phyloP scores from a whole-genome alignment of 1,140 invertebrate genomes.

The Cataglyphis hispanica region DNA sequence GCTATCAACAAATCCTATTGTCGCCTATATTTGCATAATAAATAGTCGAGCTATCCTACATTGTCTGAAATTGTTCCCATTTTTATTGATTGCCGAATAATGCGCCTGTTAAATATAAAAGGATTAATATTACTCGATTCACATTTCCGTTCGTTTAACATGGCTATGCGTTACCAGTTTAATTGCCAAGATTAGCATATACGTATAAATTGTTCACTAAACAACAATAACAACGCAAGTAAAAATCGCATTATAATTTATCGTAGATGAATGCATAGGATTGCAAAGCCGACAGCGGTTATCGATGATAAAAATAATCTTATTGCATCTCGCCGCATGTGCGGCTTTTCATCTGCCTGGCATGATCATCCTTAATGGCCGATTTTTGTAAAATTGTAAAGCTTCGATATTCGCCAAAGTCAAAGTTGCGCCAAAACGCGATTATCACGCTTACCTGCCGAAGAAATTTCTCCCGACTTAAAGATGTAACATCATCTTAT shows the following conservation, averaged over 20 bases:
- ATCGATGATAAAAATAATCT: not conserved
- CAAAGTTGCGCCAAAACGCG: constrained; percentile 40
- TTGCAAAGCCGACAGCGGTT: not conserved
- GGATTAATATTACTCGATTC: constrained; percentile 44
- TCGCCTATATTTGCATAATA: not conserved
- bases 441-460: constrained; percentile 49
- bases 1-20: too few relatives aligned
- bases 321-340: not conserved
- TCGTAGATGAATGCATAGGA: not conserved
- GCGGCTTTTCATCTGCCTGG: not conserved
- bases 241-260: constrained; percentile 24
- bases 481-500: constrained; percentile 38
- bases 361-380: constrained; percentile 40
- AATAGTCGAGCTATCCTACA: not conserved
- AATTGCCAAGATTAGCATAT: not conserved
- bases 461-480: constrained; percentile 11
- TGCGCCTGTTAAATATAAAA: constrained; percentile 19
- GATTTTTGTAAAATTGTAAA: constrained; percentile 36
- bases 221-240: not conserved
- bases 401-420: constrained; percentile 2
- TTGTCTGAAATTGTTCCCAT: constrained; percentile 14
- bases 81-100: constrained; percentile 32
- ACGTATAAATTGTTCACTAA: constrained; percentile 1
- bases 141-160: constrained; percentile 27
- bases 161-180: constrained; percentile 3